Evolutionary conservation across 2,888 invertebrate genomes (phyloP).

Genomic region (Perithous albicinctus): DNA sequence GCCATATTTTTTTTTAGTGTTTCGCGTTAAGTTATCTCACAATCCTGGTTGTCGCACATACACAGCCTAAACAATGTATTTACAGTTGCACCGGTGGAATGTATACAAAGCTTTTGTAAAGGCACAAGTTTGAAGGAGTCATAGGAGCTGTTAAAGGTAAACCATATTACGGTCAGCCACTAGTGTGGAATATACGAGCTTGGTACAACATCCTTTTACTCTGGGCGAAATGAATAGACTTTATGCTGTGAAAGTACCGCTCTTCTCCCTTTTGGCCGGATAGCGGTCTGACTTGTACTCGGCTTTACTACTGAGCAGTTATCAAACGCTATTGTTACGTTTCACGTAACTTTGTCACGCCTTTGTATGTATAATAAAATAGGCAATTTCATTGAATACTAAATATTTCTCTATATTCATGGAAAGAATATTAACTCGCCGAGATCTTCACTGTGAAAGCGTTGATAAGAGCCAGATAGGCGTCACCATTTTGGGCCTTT

Average conservation of each 20-base stretch:
- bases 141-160: constrained; percentile 46
- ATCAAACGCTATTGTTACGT: no score
- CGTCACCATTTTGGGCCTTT: no score
- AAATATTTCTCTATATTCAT: no score
- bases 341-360: no score
- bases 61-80: constrained; percentile 20
- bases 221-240: constrained; percentile 1
- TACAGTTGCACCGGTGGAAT: constrained; percentile 11
- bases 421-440: no score
- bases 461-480: no score
- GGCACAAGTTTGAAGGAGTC: constrained; percentile 20
- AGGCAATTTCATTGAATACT: no score
- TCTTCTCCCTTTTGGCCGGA: background rate
- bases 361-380: no score
- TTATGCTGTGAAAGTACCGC: background rate
- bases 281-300: constrained; percentile 11
- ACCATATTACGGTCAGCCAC: constrained; percentile 46
- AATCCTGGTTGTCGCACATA: background rate
- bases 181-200: constrained; percentile 17
- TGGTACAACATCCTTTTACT: constrained; percentile 7
- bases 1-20: no score
- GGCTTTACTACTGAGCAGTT: constrained; percentile 4
- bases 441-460: no score
- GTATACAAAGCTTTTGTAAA: background rate
- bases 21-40: background rate